These are phyloP conservation scores for Xiphophorus maculatus DNA, from an alignment of 2,113 vertebrate genomes.

Conservation along the genomic window DNA sequence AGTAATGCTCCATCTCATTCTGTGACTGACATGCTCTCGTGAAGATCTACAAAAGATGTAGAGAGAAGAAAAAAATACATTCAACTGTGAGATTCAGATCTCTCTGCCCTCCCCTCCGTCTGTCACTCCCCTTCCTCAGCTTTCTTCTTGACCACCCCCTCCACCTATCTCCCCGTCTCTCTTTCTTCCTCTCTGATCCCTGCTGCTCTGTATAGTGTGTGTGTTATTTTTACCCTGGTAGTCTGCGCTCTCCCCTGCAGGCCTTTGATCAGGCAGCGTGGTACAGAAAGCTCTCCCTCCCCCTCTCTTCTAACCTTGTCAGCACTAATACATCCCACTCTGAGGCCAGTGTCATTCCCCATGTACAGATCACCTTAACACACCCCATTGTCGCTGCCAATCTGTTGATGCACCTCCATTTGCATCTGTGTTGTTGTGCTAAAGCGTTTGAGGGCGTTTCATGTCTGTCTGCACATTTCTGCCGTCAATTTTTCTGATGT, in stretches of 20 bases:
- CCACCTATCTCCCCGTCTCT: slow-evolving; percentile 34
- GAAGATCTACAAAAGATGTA: slow-evolving; percentile 36
- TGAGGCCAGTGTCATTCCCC: slow-evolving; percentile 66
- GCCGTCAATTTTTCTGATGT: slow-evolving; percentile 21
- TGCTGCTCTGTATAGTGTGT: slow-evolving; percentile 75
- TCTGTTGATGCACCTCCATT: slow-evolving; percentile 63
- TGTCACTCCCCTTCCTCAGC: slow-evolving; percentile 12
- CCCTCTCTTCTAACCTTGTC: slow-evolving; percentile 71
- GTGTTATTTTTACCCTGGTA: slow-evolving; percentile 68
- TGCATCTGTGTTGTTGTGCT: slow-evolving; percentile 21
- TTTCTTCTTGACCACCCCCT: slow-evolving; percentile 42
- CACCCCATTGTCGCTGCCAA: slow-evolving; percentile 63
- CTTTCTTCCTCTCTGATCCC: slow-evolving; percentile 78
- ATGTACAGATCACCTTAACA: slow-evolving; percentile 72
- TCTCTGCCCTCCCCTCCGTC: slow-evolving; percentile 14
- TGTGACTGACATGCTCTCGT: slow-evolving; percentile 27
- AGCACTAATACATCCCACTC: slow-evolving; percentile 74
- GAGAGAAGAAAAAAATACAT: slow-evolving; percentile 19
- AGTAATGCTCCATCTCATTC: slow-evolving; percentile 38
- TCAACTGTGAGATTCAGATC: slow-evolving; percentile 23
- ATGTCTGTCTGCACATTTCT: slow-evolving; percentile 16
- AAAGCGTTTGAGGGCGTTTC: background rate
- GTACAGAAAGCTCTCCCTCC: slow-evolving; percentile 43
- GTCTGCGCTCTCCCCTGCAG: slow-evolving; percentile 62
- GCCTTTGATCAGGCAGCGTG: slow-evolving; percentile 67